A percentile compares a stretch with the other conserved stretches of the same genome.
phyloP scores from a whole-genome alignment of 1,140 invertebrate genomes.

The Temnothorax nylanderi region DNA sequence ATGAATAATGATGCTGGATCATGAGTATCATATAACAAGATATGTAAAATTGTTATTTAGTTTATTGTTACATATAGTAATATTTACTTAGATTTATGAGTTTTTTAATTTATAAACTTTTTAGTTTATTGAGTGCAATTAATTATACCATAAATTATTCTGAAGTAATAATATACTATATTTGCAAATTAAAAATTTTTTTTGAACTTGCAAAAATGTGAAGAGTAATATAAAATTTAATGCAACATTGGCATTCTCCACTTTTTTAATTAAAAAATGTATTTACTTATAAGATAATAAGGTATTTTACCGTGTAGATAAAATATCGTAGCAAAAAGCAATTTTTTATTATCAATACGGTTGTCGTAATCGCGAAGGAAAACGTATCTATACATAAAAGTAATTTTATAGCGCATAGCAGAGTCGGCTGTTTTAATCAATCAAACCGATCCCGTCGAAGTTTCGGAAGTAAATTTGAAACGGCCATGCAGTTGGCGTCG shows the following conservation, averaged over 20 bases:
- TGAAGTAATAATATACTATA: neutral
- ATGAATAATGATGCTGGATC: neutral
- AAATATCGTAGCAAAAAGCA: neutral
- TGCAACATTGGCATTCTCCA: neutral
- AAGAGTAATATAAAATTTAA: too few relatives aligned
- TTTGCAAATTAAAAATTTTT: neutral
- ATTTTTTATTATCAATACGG: conserved; percentile 2
- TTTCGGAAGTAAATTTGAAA: conserved; percentile 38
- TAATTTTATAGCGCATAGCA: neutral
- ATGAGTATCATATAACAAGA: neutral
- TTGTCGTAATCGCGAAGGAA: neutral
- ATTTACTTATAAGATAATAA: neutral
- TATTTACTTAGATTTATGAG: neutral
- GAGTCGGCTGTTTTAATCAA: conserved; percentile 46
- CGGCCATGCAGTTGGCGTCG: conserved; percentile 9
- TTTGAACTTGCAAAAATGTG: too few relatives aligned
- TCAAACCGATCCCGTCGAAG: conserved; percentile 15
- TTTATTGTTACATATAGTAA: too few relatives aligned
- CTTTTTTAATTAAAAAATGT: neutral
- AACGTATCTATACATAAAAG: neutral
- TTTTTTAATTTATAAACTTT: neutral
- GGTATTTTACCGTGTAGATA: neutral
- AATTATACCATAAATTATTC: conserved; percentile 5
- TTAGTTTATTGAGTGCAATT: neutral
- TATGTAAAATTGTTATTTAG: neutral